A percentile compares a stretch with the other conserved stretches of the same genome.
These are phyloP conservation scores for Premnoplex brunnescens DNA, from an alignment of 2,797 vertebrate species.

Conservation along the genomic window DNA sequence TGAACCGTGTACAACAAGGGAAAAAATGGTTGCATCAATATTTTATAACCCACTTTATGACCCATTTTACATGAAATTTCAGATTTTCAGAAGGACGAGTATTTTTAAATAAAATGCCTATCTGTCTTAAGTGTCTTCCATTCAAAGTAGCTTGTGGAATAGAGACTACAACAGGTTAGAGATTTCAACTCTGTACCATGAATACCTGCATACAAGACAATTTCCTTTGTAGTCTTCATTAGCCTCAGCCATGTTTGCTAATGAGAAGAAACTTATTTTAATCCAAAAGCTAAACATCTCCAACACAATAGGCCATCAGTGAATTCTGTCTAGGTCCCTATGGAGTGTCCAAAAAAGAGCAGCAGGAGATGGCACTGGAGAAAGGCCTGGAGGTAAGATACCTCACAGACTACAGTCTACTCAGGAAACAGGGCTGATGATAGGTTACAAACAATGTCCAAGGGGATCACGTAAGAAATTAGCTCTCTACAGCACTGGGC, in stretches of 20 bases:
- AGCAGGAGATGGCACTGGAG: background rate
- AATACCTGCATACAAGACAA: background rate
- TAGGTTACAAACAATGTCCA: too few relatives aligned
- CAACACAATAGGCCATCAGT: rapidly evolving
- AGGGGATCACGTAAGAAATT: background rate
- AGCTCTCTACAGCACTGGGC: background rate
- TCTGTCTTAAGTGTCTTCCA: background rate
- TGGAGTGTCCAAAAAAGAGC: background rate
- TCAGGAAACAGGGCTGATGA: too few relatives aligned
- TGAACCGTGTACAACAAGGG: background rate
- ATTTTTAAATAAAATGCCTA: background rate
- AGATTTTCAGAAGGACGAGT: background rate
- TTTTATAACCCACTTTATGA: background rate
- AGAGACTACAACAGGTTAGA: background rate
- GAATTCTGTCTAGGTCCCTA: background rate
- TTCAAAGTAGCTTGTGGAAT: background rate
- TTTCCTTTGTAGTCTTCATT: background rate
- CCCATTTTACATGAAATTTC: background rate
- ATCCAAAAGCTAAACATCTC: background rate
- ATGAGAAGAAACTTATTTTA: background rate
- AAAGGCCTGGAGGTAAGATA: background rate
- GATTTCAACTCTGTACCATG: background rate
- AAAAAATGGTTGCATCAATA: background rate
- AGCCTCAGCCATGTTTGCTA: background rate
- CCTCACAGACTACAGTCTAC: too few relatives aligned